Percentiles rank a stretch among this genome's conserved stretches.
These are phyloP conservation scores for Dicroscelio sp. DNA, from an alignment of 2,888 invertebrate genomes.

Conservation along the genomic window DNA sequence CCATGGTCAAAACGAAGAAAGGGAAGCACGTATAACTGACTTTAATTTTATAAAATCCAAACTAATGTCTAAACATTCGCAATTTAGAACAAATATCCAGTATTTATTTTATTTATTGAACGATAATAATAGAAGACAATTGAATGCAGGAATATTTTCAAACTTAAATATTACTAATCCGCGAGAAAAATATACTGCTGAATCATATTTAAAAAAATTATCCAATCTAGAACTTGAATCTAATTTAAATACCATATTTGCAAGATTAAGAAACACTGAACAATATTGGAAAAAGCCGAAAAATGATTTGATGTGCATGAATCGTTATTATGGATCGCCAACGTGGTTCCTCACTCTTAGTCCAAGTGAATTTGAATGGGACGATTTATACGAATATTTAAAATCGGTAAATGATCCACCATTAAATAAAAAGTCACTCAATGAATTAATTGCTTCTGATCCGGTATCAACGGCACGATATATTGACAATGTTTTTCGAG, in stretches of 20 bases:
- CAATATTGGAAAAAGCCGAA: conserved; percentile 23
- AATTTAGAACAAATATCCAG: conserved; percentile 35
- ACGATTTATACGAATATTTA: too few species aligned
- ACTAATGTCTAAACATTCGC: conserved; percentile 30
- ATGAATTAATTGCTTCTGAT: conserved; percentile 16
- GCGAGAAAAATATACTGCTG: conserved; percentile 32
- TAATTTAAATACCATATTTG: conserved; percentile 21
- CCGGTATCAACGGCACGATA: conserved; percentile 26
- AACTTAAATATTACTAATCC: conserved; percentile 40
- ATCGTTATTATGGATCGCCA: conserved; percentile 79
- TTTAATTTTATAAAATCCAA: conserved; percentile 73
- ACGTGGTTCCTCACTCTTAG: conserved; percentile 82
- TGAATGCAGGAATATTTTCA: conserved; percentile 63
- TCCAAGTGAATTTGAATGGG: too few species aligned
- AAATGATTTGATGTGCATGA: conserved; percentile 77
- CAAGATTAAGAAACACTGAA: conserved; percentile 19
- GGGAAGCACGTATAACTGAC: conserved; percentile 74
- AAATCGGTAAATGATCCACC: conserved; percentile 83
- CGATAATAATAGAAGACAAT: conserved; percentile 61
- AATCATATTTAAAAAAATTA: conserved; percentile 9
- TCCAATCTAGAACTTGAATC: background rate
- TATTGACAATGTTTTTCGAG: conserved; percentile 27
- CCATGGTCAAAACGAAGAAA: conserved; percentile 78
- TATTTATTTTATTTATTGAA: conserved; percentile 73
- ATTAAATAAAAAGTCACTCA: conserved; percentile 82